phyloP scores from a whole-genome alignment of 2,888 invertebrate species.

The Prenolepis imparis region DNA sequence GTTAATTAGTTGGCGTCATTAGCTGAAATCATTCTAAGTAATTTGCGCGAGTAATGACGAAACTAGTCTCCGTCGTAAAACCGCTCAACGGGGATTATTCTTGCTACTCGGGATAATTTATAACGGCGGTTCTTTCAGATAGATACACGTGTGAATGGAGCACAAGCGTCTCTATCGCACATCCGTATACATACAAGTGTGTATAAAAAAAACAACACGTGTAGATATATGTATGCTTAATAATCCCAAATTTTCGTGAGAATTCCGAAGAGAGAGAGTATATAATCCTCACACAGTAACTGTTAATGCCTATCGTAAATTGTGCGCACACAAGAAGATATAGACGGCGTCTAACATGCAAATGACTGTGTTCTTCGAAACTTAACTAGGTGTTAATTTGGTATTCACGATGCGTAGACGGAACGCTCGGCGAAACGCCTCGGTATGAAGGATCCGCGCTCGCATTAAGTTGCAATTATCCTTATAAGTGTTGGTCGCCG shows the following conservation, averaged over 20 bases:
- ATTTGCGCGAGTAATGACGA: background rate
- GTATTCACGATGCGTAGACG: constrained; percentile 67
- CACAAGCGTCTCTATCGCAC: background rate
- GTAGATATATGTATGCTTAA: background rate
- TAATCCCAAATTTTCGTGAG: constrained; percentile 11
- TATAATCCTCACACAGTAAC: constrained; percentile 46
- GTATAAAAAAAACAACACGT: no score
- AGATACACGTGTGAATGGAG: background rate
- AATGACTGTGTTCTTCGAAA: constrained; percentile 67
- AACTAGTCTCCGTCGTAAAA: background rate
- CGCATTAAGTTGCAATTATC: constrained; percentile 59
- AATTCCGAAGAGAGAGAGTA: background rate
- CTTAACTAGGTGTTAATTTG: constrained; percentile 73
- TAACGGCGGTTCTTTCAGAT: background rate
- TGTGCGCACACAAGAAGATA: constrained; percentile 59
- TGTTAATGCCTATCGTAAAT: constrained; percentile 54
- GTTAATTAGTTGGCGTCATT: constrained; percentile 3
- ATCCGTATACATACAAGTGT: background rate
- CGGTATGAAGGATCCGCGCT: constrained; percentile 64
- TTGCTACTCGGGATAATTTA: constrained; percentile 28
- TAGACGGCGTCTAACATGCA: constrained; percentile 63
- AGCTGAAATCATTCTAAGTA: background rate
- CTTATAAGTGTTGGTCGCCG: constrained; percentile 31
- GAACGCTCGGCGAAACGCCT: constrained; percentile 44
- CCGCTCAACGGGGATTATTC: constrained; percentile 18